Evolutionary conservation across 2,797 vertebrate genomes (phyloP).

Genomic region (Lutjanus campechanus): DNA sequence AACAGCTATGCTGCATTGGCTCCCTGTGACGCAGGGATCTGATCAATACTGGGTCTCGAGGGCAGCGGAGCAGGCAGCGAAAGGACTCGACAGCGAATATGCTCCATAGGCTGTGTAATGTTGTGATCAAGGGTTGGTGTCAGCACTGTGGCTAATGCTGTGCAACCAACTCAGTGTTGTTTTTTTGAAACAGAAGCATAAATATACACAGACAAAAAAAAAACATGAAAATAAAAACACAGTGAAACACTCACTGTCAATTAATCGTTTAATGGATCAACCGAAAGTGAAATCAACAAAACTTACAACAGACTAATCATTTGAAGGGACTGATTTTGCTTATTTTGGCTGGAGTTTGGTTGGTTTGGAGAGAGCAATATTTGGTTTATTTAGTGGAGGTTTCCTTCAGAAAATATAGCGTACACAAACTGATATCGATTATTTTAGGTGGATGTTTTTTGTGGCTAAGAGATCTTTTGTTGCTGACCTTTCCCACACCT

Average conservation of each 20-base stretch:
- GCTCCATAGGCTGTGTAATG: slow-evolving; percentile 44
- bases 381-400: no score
- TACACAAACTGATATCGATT: no score
- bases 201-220: not conserved
- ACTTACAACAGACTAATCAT: not conserved
- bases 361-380: no score
- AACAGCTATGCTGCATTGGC: slow-evolving; percentile 73
- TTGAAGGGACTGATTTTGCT: no score
- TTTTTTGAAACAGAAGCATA: not conserved
- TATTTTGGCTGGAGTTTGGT: no score
- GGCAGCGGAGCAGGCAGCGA: slow-evolving; percentile 58
- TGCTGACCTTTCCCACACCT: no score
- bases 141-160: slow-evolving; percentile 43
- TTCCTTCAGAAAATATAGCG: no score
- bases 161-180: slow-evolving; percentile 2
- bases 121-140: slow-evolving; percentile 41
- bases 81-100: slow-evolving; percentile 45
- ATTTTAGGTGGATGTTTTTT: no score
- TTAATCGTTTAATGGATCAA: not conserved
- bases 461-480: no score
- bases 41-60: slow-evolving; percentile 78
- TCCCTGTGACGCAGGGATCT: slow-evolving; percentile 64
- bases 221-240: not conserved
- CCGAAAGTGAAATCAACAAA: not conserved
- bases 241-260: not conserved